phyloP scores from a whole-genome alignment of 2,888 invertebrate species.

The Dexiosoma caninum region DNA sequence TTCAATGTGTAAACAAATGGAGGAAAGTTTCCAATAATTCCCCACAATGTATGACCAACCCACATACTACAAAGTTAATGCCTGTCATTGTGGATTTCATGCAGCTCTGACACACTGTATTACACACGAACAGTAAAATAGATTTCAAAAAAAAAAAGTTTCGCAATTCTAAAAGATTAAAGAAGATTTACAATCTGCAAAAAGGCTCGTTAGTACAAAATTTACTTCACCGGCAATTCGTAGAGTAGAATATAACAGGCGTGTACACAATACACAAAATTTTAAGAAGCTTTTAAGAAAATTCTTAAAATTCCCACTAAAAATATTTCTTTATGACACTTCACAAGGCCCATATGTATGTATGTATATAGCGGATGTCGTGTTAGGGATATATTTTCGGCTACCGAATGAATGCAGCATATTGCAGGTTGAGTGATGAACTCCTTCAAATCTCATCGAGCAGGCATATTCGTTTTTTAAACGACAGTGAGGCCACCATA shows the following conservation, averaged over 20 bases:
- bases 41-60: slow-evolving; percentile 24
- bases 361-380: too few species aligned
- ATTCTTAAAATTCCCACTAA: too few species aligned
- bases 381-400: too few species aligned
- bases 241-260: background rate
- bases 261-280: slow-evolving; percentile 2
- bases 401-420: too few species aligned
- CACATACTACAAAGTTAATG: slow-evolving; percentile 59
- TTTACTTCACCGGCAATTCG: background rate
- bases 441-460: too few species aligned
- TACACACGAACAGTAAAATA: background rate
- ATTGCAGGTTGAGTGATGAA: too few species aligned
- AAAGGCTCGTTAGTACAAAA: slow-evolving; percentile 33
- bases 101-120: slow-evolving; percentile 26
- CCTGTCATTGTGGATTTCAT: slow-evolving; percentile 61
- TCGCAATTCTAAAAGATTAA: slow-evolving; percentile 53
- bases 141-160: slow-evolving; percentile 56
- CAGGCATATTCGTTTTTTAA: too few species aligned
- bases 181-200: slow-evolving; percentile 53
- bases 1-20: slow-evolving; percentile 44
- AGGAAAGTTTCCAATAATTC: slow-evolving; percentile 5
- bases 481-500: too few species aligned
- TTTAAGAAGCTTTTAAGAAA: too few species aligned
- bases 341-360: too few species aligned
- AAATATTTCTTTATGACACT: too few species aligned